Evolutionary conservation across 2,797 vertebrate genomes (phyloP).

Genomic region (Ceyx erithaca): DNA sequence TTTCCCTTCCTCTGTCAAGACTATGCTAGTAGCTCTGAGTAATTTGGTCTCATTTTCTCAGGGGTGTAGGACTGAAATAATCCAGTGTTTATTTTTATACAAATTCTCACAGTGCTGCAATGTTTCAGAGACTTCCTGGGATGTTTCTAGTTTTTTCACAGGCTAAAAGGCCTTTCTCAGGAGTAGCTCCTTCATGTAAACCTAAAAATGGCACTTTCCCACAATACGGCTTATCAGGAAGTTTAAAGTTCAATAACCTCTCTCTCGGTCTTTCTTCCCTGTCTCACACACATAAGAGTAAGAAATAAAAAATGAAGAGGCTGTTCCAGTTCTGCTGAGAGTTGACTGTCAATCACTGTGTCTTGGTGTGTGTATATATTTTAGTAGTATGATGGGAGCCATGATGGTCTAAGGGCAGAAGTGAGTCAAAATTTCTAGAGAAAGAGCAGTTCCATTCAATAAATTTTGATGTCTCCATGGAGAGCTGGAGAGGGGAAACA

Average conservation of each 20-base stretch:
- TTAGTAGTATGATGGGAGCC: background rate
- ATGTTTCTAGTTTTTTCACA: conserved; percentile 85
- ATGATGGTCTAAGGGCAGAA: background rate
- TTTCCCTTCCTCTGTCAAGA: conserved; percentile 83
- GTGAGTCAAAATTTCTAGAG: background rate
- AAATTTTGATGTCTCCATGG: background rate
- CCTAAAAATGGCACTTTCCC: conserved; percentile 89
- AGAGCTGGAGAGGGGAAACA: background rate
- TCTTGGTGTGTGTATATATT: background rate
- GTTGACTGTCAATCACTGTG: background rate
- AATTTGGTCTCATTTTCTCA: conserved; percentile 80
- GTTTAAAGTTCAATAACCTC: conserved; percentile 81
- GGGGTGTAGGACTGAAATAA: conserved; percentile 81
- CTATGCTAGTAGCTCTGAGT: conserved; percentile 77
- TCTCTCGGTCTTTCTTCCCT: conserved; percentile 57
- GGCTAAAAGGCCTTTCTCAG: conserved; percentile 86
- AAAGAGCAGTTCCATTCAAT: background rate
- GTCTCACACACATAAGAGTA: conserved; percentile 60
- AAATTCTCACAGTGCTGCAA: conserved; percentile 85
- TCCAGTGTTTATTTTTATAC: conserved; percentile 89
- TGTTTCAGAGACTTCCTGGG: conserved; percentile 83
- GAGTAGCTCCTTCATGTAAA: conserved; percentile 88
- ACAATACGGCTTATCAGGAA: conserved; percentile 83
- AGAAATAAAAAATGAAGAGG: conserved; percentile 70
- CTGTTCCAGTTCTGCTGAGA: conserved; percentile 60